Evolutionary conservation across 1,140 invertebrate genomes (phyloP).

Genomic region (Ceratina calcarata): DNA sequence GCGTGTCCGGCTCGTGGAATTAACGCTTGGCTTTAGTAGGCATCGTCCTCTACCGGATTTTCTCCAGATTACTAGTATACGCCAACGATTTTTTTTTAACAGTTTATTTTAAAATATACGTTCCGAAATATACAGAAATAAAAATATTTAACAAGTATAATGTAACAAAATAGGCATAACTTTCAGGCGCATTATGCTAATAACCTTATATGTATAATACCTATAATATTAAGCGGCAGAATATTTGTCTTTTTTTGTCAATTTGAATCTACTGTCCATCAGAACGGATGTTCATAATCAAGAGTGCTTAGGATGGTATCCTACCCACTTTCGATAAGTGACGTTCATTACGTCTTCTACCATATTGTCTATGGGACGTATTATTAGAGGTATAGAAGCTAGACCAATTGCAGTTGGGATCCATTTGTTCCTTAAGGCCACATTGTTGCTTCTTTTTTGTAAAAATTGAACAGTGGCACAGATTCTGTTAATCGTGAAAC

Average conservation of each 20-base stretch:
- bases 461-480: constrained; percentile 84
- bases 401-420: constrained; percentile 90
- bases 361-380: constrained; percentile 92
- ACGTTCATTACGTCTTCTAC: constrained; percentile 91
- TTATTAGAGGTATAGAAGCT: constrained; percentile 93
- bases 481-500: constrained; percentile 94
- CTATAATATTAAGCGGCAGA: constrained; percentile 16
- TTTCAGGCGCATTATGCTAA: constrained; percentile 27
- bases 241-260: constrained; percentile 1
- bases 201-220: background rate
- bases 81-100: background rate
- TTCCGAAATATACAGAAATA: constrained; percentile 26
- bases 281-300: background rate
- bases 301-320: constrained; percentile 69
- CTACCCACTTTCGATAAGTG: constrained; percentile 81
- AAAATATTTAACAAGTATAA: constrained; percentile 36
- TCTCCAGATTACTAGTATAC: too few relatives aligned
- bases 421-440: constrained; percentile 83
- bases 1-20: too few relatives aligned
- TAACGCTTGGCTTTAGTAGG: too few relatives aligned
- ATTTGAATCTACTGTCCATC: background rate
- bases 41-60: too few relatives aligned
- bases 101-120: background rate
- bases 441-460: constrained; percentile 79
- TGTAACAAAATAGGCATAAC: constrained; percentile 26